Evolutionary conservation across 37 sponge, comb jelly and placozoan genomes (phyloP).

Genomic region (Oopsacas minuta): DNA sequence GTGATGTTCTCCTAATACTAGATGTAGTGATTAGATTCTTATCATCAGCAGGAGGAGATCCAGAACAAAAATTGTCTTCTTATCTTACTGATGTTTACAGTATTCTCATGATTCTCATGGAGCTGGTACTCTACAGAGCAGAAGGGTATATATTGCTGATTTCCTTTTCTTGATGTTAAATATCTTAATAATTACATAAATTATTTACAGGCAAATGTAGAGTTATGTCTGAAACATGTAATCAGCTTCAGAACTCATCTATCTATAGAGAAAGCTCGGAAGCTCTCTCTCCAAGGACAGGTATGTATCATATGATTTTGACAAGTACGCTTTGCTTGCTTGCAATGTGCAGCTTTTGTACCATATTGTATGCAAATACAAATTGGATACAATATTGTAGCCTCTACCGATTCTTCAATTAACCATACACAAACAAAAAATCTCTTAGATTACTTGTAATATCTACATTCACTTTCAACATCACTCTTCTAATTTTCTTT

Average conservation of each 20-base stretch:
- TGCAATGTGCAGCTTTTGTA: no score
- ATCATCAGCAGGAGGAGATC: slow-evolving; percentile 15
- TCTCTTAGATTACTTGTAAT: no score
- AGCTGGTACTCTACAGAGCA: neutral
- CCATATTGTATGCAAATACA: no score
- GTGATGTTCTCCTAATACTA: neutral
- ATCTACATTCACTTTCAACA: no score
- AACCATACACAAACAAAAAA: no score
- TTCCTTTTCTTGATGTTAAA: neutral
- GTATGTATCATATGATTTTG: no score
- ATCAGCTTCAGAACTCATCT: neutral
- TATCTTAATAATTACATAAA: neutral
- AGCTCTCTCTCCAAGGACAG: neutral
- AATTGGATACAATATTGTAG: no score
- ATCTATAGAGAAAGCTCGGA: neutral
- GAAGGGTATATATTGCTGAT: neutral
- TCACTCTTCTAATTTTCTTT: neutral
- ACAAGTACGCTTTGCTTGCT: no score
- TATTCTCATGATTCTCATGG: neutral
- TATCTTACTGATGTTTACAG: neutral
- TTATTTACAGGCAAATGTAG: neutral
- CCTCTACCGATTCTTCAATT: no score
- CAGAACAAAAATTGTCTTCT: neutral
- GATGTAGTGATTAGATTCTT: slow-evolving; percentile 16
- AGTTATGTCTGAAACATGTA: neutral